These are phyloP conservation scores for Aspidapion aeneum DNA, from an alignment of 2,888 invertebrate species.

Conservation along the genomic window DNA sequence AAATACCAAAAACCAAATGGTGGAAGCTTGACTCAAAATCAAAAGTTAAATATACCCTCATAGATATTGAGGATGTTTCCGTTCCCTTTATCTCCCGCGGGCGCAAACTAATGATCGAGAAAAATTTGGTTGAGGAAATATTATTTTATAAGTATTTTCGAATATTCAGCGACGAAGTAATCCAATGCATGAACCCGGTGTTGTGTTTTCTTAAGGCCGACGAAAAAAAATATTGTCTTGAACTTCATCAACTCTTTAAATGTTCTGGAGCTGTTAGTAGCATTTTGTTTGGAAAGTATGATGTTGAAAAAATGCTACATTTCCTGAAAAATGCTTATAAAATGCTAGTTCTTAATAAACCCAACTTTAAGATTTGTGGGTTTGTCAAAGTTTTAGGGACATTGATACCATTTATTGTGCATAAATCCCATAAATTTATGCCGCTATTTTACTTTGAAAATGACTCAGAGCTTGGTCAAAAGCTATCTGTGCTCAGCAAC, in stretches of 20 bases:
- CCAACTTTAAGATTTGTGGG: conserved; percentile 14
- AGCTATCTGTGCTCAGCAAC: conserved; percentile 7
- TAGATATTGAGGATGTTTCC: not conserved
- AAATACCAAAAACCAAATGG: not conserved
- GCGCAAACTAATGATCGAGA: not conserved
- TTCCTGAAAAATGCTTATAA: conserved; percentile 10
- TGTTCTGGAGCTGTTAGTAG: not conserved
- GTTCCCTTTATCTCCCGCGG: not conserved
- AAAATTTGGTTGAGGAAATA: not conserved
- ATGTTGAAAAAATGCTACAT: conserved; percentile 8
- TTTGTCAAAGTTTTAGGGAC: conserved; percentile 18
- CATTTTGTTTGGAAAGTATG: not conserved
- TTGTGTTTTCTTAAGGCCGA: not conserved
- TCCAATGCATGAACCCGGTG: not conserved
- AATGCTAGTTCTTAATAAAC: not conserved
- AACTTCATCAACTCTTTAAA: not conserved
- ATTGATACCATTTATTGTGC: conserved; percentile 20
- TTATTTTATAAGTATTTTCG: not conserved
- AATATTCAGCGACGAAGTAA: not conserved
- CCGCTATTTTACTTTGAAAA: conserved; percentile 26
- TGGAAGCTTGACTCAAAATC: not conserved
- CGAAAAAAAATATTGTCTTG: not conserved
- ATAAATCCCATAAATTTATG: conserved; percentile 10
- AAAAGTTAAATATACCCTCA: not conserved
- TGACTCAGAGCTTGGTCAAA: conserved; percentile 12